Base-by-base conservation (phyloP, 2,797 vertebrate genomes). In the Craterocephalus amniculus region DNA sequence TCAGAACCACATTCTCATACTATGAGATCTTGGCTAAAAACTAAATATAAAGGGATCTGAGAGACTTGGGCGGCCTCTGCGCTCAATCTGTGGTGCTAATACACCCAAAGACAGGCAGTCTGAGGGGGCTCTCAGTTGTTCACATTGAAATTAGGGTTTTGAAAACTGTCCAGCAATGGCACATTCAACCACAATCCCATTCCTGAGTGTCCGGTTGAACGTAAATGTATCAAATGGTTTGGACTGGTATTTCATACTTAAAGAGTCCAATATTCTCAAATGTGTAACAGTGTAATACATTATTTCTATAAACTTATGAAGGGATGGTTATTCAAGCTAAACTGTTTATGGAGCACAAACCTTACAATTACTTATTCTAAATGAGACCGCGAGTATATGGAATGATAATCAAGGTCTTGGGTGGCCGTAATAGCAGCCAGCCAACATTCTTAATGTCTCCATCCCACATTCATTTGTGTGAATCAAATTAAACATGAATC, bases 401-500 rank as follows among this genome's bases (percentile, higher is more conserved):
- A 69, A 77, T 69, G 58, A 72, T 84, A 83, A 83, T 74, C 66
- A 61, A 80, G 63, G 70, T 79, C 67, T 78, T 84, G 82, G 65
- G 78, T 54, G 70, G 84, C 68, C 76, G 86, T 87, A 85, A 89
- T 78, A 80, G 82, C 74, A 62, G 65, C 72, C 67, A 56, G 80
- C 78, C 60, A 22, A 61, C 51, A 58, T 34, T 45, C 65, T 71
- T 77, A 86, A 90, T 83, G 71, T 73, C 75, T 76, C 70, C 57
- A 73, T 80, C 80, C 65, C 57, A 72, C 79, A 78, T 84, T 85
- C 83, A 83, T 38, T 78, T 43, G 54, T 60, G 67, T 64, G 81
- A 89, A 89, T 89, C 65, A 71, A 87, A 91, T 90, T 88, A 89
- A 88, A 70, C 20, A 69, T 67, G 69, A 70, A 45, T 83, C 79